Conservation (phyloP, 2,888 invertebrate genomes). For the Theretra japonica region DNA sequence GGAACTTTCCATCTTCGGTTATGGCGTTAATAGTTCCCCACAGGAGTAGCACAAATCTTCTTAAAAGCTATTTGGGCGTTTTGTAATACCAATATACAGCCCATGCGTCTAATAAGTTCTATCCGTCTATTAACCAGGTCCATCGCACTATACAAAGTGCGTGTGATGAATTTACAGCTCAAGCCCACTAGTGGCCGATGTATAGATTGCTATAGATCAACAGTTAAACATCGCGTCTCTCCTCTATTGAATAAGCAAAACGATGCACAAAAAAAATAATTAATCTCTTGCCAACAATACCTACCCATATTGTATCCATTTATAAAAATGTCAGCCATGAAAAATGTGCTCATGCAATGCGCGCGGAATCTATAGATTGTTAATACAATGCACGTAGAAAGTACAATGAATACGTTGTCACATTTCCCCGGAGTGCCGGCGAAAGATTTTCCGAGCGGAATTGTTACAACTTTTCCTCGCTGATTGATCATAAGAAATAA, state of each 20-base stretch:
- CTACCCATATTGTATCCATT: slow-evolving; percentile 2
- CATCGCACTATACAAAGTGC: no score
- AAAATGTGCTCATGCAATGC: slow-evolving; percentile 22
- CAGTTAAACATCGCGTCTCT: background rate
- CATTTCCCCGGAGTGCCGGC: slow-evolving; percentile 25
- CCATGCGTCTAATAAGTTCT: background rate
- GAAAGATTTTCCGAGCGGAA: slow-evolving; percentile 25
- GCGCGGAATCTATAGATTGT: slow-evolving; percentile 24
- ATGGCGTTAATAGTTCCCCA: no score
- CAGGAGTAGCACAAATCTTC: no score
- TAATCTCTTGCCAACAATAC: background rate
- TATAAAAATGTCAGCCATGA: slow-evolving; percentile 24
- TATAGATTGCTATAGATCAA: no score
- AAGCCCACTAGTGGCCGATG: no score
- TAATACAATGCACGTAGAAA: slow-evolving; percentile 27
- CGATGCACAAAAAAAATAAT: slow-evolving; percentile 1
- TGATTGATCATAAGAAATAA: slow-evolving; percentile 27
- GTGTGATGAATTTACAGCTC: no score
- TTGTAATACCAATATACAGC: background rate
- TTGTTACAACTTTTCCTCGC: slow-evolving; percentile 25
- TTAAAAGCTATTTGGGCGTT: background rate
- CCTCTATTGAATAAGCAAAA: background rate
- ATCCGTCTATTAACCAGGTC: background rate
- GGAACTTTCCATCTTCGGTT: no score
- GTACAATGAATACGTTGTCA: slow-evolving; percentile 28